Conservation (phyloP, 2,888 invertebrate genomes). For the Branchinecta sandiegonensis region DNA sequence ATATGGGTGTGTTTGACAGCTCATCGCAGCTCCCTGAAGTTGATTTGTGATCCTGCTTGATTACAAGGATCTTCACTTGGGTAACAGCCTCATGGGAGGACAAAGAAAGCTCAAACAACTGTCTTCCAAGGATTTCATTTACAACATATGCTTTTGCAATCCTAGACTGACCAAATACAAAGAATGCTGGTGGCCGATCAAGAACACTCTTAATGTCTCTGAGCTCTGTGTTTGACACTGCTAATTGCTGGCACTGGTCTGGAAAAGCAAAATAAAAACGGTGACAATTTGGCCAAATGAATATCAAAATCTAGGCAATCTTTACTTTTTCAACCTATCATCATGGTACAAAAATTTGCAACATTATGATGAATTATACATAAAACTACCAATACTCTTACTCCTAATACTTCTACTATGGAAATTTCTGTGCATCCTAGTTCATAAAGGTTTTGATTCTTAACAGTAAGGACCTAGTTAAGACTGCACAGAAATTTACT, state of each 20-base stretch:
- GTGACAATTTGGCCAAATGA: background rate
- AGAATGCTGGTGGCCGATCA: constrained; percentile 47
- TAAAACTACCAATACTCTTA: no score
- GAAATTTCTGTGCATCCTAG: no score
- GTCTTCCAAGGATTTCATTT: constrained; percentile 50
- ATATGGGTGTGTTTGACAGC: background rate
- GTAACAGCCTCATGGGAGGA: background rate
- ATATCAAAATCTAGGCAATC: no score
- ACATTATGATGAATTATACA: no score
- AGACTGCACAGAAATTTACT: no score
- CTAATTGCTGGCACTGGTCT: constrained; percentile 34
- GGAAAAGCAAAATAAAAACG: constrained; percentile 25
- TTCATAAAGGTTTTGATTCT: no score
- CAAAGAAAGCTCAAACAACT: constrained; percentile 17
- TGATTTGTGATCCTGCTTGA: background rate
- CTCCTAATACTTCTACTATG: no score
- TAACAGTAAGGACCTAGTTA: no score
- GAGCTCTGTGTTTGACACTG: constrained; percentile 11
- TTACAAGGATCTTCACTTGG: background rate
- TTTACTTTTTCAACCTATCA: no score
- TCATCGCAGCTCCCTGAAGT: background rate
- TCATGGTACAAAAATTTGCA: no score
- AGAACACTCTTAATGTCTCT: constrained; percentile 27
- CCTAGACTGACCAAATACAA: constrained; percentile 57
- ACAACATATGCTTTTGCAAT: constrained; percentile 53